A percentile compares a stretch with the other conserved stretches of the same genome.
These are phyloP conservation scores for Lissonota sp. DNA, from an alignment of 2,888 invertebrate genomes.

Conservation along the genomic window DNA sequence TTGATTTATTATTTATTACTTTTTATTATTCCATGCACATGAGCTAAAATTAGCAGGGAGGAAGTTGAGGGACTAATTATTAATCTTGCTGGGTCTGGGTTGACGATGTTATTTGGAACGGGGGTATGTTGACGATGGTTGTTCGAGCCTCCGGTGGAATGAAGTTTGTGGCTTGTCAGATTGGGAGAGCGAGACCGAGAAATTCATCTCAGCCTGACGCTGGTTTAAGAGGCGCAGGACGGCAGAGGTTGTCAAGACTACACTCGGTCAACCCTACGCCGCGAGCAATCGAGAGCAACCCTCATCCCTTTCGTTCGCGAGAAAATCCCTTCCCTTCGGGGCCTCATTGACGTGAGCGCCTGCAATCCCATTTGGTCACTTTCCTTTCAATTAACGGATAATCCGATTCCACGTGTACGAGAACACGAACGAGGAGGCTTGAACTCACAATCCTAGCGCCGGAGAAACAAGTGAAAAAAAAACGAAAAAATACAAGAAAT, in stretches of 20 bases:
- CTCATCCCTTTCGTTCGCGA: conserved; percentile 8
- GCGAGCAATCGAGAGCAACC: conserved; percentile 35
- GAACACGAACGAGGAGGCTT: background rate
- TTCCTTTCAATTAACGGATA: conserved; percentile 38
- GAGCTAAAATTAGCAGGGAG: too few species aligned
- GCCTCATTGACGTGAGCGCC: conserved; percentile 18
- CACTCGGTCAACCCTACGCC: conserved; percentile 44
- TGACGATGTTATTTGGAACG: conserved; percentile 1
- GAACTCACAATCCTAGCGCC: too few species aligned
- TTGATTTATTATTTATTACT: too few species aligned
- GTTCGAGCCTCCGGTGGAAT: conserved; percentile 49
- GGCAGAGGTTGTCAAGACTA: conserved; percentile 43
- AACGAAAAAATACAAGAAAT: too few species aligned
- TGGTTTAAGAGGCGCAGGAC: conserved; percentile 29
- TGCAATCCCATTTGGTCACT: conserved; percentile 41
- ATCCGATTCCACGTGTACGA: background rate
- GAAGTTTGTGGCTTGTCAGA: conserved; percentile 53
- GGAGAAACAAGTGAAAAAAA: too few species aligned
- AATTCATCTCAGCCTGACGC: conserved; percentile 43
- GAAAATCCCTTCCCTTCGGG: conserved; percentile 6
- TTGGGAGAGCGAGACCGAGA: conserved; percentile 2
- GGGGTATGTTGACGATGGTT: conserved; percentile 16
- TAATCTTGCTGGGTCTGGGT: conserved; percentile 33
- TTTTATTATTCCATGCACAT: too few species aligned
- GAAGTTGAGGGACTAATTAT: conserved; percentile 53